Evolutionary conservation across 2,888 invertebrate genomes (phyloP).

Genomic region (Notocelia uddmanniana): DNA sequence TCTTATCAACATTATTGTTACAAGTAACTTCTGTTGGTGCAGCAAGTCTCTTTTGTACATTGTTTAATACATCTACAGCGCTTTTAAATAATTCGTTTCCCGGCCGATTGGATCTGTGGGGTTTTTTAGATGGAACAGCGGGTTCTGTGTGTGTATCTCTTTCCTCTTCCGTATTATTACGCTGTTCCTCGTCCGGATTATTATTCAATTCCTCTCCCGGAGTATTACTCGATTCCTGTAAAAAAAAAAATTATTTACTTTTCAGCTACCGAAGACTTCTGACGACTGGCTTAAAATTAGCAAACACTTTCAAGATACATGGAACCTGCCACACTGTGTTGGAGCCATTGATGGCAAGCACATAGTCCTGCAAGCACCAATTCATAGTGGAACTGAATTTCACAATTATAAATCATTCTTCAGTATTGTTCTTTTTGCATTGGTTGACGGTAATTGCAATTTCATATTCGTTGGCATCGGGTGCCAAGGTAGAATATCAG

Average conservation of each 20-base stretch:
- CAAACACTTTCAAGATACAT: neutral
- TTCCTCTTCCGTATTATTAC: no score
- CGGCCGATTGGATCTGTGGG: no score
- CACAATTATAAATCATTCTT: constrained; percentile 44
- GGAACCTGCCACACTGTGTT: neutral
- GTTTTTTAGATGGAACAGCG: no score
- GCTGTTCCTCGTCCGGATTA: neutral
- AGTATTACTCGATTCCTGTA: neutral
- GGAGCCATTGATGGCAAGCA: constrained; percentile 1
- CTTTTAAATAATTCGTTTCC: no score
- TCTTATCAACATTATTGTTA: no score
- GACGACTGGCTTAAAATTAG: neutral
- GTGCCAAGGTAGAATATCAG: constrained; percentile 42
- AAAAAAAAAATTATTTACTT: neutral
- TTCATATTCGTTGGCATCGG: constrained; percentile 46
- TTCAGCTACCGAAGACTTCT: neutral
- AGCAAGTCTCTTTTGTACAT: neutral
- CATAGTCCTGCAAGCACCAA: constrained; percentile 4
- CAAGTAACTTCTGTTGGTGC: no score
- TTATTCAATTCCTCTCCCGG: neutral
- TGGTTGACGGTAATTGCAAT: constrained; percentile 44
- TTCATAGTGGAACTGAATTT: constrained; percentile 26
- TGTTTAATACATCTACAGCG: neutral
- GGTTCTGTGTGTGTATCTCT: no score
- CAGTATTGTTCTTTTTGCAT: constrained; percentile 44